A percentile compares a stretch with the other conserved stretches of the same genome.
These are phyloP conservation scores for Anguilla marmorata DNA, from an alignment of 2,797 vertebrate genomes.

Conservation along the genomic window DNA sequence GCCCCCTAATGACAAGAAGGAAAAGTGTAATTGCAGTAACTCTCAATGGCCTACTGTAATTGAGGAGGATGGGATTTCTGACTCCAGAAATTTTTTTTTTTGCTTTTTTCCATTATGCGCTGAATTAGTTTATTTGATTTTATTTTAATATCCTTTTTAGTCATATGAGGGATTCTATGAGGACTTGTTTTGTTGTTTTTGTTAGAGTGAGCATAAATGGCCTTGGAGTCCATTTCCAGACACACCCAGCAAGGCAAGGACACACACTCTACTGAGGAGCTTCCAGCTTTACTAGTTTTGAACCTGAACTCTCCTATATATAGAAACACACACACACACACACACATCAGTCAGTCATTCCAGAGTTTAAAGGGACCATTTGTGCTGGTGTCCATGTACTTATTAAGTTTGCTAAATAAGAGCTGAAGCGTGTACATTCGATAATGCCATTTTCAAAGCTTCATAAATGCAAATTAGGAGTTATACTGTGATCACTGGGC, in stretches of 20 bases:
- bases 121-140: conserved; percentile 10
- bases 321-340: neutral
- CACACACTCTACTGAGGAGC: neutral
- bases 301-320: neutral
- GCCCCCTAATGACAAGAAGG: conserved; percentile 20
- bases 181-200: neutral
- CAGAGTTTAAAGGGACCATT: conserved; percentile 7
- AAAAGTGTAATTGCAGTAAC: neutral
- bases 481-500: neutral
- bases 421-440: conserved; percentile 1
- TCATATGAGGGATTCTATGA: neutral
- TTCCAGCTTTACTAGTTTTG: conserved; percentile 7
- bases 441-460: neutral
- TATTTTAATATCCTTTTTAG: conserved; percentile 9
- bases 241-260: conserved; percentile 4
- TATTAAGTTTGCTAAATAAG: neutral
- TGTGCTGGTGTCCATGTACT: conserved; percentile 13
- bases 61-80: neutral
- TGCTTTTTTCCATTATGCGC: neutral
- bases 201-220: neutral
- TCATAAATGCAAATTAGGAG: conserved; percentile 2
- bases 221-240: conserved; percentile 27
- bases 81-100: neutral
- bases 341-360: conserved; percentile 24
- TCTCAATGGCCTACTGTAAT: conserved; percentile 10